These are phyloP conservation scores for Dipodomys spectabilis DNA, from an alignment of 2,113 vertebrate species.

Conservation along the genomic window DNA sequence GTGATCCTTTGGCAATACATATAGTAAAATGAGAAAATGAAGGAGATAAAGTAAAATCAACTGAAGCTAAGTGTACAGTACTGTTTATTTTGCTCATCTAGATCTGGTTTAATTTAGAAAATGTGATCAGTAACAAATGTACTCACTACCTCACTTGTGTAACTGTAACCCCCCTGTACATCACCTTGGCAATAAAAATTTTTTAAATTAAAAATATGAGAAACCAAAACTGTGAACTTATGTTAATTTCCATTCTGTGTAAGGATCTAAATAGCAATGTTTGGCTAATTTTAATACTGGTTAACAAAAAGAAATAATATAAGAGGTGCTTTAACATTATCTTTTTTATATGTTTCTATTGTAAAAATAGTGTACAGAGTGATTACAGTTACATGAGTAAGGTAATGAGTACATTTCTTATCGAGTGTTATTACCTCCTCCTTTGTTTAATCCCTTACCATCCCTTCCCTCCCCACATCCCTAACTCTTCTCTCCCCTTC, in stretches of 20 bases:
- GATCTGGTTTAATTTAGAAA: conserved; percentile 55
- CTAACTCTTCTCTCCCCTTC: no score
- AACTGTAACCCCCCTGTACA: no score
- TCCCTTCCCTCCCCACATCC: no score
- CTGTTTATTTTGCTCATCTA: conserved; percentile 53
- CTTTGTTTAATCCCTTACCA: no score
- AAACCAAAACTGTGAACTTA: conserved; percentile 46
- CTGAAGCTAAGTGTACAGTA: conserved; percentile 42
- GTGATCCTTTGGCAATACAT: no score
- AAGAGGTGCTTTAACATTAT: conserved; percentile 6
- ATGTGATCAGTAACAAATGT: no score
- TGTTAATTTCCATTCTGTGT: conserved; percentile 28
- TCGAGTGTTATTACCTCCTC: no score
- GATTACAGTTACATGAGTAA: no score
- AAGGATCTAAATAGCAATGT: conserved; percentile 43
- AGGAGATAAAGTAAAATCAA: conserved; percentile 32
- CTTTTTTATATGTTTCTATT: not conserved
- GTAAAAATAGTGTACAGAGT: no score
- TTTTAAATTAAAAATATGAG: conserved; percentile 29
- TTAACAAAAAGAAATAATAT: conserved; percentile 45
- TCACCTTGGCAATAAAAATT: no score
- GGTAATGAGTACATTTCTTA: no score
- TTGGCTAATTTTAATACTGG: not conserved
- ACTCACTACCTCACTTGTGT: no score
- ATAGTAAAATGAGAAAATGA: conserved; percentile 40